Evolutionary conservation across 2,113 vertebrate genomes (phyloP), one percentile per base, ranked within the genome.

Genomic region (Microtus ochrogaster): DNA sequence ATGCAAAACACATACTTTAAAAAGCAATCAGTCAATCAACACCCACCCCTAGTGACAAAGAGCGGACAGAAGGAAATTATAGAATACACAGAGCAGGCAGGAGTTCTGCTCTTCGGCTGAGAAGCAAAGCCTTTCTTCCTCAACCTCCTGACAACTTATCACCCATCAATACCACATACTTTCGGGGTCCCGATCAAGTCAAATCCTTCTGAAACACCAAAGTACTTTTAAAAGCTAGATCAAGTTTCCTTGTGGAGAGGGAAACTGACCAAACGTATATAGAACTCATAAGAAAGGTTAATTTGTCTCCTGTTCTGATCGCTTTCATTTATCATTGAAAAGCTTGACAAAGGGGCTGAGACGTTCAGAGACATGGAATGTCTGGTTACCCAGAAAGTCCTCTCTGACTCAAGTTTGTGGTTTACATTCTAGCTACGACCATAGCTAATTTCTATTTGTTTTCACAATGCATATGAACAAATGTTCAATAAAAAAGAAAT

Each of bases 401-500:
- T 97, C 94, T 41, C 85, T 96, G 96, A 97, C 92, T 97, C 96
- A 92, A 93, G 97, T 96, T 96, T 97, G 97, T 93, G 97, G 98
- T 95, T 97, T 97, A 76, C 92, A 92, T 88, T 91, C 96, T 96
- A 96, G 79, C 86, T 84, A 97, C 95, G 13, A 28, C 96, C 95
- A 92, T 95, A 95, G 96, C 97, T 97, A 97, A 97, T 97, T 96
- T 97, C 70, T 91, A 14, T 95, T 96, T 98, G 96, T 97, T 97
- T 97, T 98, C 96, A 96, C 86, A 97, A 96, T 97, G 92, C 92
- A 74, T 93, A 96, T 26, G 96, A 97, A 96, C 97, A 98, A 97
- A 97, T 97, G 91, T 96, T 96, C 26, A n/a, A 97, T 97, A 85
- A 96, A 96, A 96, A 96, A 58, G 58, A 65, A 96, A 96, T 95